phyloP scores from a whole-genome alignment of 2,888 invertebrate species.

The Limnephilus rhombicus region DNA sequence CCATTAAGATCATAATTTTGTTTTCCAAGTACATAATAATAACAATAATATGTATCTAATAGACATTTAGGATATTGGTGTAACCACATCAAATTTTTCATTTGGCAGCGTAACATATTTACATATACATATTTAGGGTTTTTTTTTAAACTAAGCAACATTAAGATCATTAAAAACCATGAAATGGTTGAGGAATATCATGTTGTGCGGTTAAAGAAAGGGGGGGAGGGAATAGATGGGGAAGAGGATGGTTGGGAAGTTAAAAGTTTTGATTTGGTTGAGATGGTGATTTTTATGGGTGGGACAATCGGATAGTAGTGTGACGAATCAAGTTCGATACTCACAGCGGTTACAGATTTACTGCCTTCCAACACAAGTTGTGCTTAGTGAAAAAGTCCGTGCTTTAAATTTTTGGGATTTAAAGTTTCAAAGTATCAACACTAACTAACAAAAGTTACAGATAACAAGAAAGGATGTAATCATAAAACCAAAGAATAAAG shows the following conservation, averaged over 20 bases:
- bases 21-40: background rate
- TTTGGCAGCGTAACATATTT: background rate
- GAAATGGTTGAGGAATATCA: background rate
- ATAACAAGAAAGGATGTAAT: background rate
- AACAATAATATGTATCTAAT: background rate
- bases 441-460: background rate
- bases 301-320: background rate
- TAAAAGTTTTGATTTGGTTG: background rate
- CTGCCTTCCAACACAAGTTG: background rate
- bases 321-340: background rate
- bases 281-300: no score
- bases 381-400: background rate
- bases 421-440: background rate
- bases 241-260: background rate
- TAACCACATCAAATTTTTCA: background rate
- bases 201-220: background rate
- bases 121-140: background rate
- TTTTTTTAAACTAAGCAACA: background rate
- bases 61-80: background rate
- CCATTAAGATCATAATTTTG: background rate
- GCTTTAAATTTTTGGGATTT: background rate
- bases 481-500: background rate
- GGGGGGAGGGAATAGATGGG: background rate
- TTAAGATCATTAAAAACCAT: background rate
- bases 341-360: background rate